These are phyloP conservation scores for Scophthalmus maximus DNA, from an alignment of 2,113 vertebrate species.

Conservation along the genomic window DNA sequence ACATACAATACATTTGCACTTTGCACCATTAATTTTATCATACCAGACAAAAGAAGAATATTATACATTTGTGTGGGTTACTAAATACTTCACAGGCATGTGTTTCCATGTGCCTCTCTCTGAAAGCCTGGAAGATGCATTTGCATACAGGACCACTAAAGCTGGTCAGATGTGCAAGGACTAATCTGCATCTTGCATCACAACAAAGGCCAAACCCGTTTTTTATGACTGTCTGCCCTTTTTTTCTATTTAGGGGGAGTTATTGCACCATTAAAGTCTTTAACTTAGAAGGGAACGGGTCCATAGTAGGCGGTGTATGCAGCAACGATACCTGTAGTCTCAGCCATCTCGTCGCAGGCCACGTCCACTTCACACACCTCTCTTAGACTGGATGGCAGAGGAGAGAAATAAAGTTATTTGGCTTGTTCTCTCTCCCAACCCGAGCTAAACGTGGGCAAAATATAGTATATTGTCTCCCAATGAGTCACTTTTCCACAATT, in stretches of 20 bases:
- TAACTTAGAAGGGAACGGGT: conserved; percentile 79
- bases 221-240: conserved; percentile 24
- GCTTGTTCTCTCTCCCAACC: background rate
- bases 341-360: conserved; percentile 86
- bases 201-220: conserved; percentile 15
- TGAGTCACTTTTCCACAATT: background rate
- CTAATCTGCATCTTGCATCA: conserved; percentile 29
- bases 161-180: conserved; percentile 49
- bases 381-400: conserved; percentile 72
- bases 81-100: conserved; percentile 56
- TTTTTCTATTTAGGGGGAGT: conserved; percentile 35
- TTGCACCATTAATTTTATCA: conserved; percentile 64
- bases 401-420: background rate
- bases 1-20: conserved; percentile 62
- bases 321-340: conserved; percentile 80
- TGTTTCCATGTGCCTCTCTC: conserved; percentile 61
- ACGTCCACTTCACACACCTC: conserved; percentile 87
- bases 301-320: conserved; percentile 87
- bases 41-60: conserved; percentile 28
- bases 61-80: conserved; percentile 55
- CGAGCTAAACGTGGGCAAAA: background rate
- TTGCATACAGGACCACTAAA: conserved; percentile 23
- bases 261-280: conserved; percentile 12
- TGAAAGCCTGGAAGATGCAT: conserved; percentile 46
- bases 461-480: background rate